Percentiles rank a stretch among this genome's conserved stretches.
Conservation (phyloP, 1,140 invertebrate genomes). For the Steinernema khuongi region DNA sequence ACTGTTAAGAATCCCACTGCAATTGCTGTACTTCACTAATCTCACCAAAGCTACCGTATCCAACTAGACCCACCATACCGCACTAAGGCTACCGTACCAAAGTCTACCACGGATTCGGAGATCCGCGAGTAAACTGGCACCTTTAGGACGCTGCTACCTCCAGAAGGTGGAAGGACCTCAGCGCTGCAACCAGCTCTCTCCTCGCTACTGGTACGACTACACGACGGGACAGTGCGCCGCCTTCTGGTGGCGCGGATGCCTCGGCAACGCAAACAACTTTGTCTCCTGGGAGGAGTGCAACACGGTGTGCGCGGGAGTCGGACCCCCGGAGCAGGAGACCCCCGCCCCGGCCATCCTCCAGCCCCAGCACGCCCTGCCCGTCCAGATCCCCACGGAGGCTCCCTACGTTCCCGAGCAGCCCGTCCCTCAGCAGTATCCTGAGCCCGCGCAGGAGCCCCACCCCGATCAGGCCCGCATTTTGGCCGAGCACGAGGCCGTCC, state of each 20-base stretch:
- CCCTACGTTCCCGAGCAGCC: conserved; percentile 14
- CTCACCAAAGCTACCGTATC: no score
- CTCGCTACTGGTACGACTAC: conserved; percentile 73
- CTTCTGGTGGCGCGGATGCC: conserved; percentile 77
- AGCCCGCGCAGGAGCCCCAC: conserved; percentile 18
- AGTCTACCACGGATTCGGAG: no score
- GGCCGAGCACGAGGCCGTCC: conserved; percentile 17
- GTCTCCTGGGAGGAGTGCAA: conserved; percentile 75
- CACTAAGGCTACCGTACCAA: no score
- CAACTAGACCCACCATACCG: no score
- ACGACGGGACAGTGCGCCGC: conserved; percentile 67
- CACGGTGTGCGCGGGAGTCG: conserved; percentile 66
- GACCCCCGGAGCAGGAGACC: conserved; percentile 28
- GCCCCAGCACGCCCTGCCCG: background rate
- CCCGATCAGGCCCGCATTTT: background rate
- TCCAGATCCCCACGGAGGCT: conserved; percentile 16
- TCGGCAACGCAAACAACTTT: conserved; percentile 77
- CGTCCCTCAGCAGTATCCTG: background rate
- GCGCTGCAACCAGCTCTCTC: conserved; percentile 44
- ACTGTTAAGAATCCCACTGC: no score
- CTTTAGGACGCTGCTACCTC: conserved; percentile 51
- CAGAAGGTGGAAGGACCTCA: conserved; percentile 58
- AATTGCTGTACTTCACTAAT: no score
- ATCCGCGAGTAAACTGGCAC: conserved; percentile 20
- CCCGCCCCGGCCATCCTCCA: conserved; percentile 1